Evolutionary conservation across 2,797 vertebrate genomes (phyloP), one percentile per base, ranked within the genome.

Genomic region (Bothrops alternatus): DNA sequence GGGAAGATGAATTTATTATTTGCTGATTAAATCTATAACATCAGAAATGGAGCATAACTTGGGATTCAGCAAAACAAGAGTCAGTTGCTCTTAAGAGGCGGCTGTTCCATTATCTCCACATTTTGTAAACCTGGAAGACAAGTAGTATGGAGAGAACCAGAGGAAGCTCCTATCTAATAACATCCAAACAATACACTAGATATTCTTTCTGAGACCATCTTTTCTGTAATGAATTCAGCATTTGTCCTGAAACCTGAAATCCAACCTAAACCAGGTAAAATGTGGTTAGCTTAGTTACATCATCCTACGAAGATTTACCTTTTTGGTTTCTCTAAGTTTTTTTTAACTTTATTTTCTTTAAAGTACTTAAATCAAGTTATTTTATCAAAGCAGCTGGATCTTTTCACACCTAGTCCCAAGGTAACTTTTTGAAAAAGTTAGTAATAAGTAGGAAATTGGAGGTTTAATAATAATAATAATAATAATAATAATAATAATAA

Each of bases 391-490:
- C 20, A 13, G 16, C 91, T 91, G 78, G 88, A 88, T 86, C 90
- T 57, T 50, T 57, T 65, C 0, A 85, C 93, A 73, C 89, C 2
- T 82, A 86, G n/a, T 2, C 88, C 93, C 69, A 20, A 8, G 16
- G 94, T 93, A 93, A 93, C 2, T 88, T 90, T 85, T 0, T 65
- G 37, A 82, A 91, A 95, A 94, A 89, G 91, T 78, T 93, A 93
- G 87, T 90, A 82, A 92, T 94, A 91, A 94, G 95, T 93, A 94
- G 90, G 94, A 91, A 53, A 95, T 92, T 61, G 93, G 90, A 94
- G 89, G 91, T 90, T 4, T 42, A 42, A 42, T 42, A 42, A 42
- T 42, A 42, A 42, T 42, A 42, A 42, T 42, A 42, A 42, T 42
- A 42, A 42, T 42, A 42, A 42, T 42, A 42, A 42, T 42, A 42